phyloP scores from a whole-genome alignment of 2,113 vertebrate species.

The Lethenteron camtschaticum region DNA sequence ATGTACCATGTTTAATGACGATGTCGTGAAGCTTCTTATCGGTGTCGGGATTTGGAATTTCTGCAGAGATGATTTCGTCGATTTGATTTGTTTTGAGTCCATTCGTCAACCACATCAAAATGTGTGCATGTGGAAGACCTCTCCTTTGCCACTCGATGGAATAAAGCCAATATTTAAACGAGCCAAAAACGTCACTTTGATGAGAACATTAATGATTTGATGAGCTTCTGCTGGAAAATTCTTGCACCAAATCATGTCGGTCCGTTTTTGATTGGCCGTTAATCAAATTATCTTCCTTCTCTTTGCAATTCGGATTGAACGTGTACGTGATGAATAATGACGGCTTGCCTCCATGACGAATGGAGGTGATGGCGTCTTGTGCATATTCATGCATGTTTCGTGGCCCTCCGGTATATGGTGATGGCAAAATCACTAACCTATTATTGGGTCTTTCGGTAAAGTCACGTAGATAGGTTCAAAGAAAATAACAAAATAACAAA shows the following conservation, averaged over 20 bases:
- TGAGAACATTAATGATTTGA: background rate
- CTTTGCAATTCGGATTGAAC: background rate
- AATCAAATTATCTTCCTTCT: background rate
- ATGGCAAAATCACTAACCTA: background rate
- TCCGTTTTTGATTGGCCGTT: background rate
- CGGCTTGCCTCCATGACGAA: background rate
- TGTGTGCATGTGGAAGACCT: constrained; percentile 1
- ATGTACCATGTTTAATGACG: background rate
- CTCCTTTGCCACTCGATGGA: background rate
- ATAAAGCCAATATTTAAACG: background rate
- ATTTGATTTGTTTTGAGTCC: background rate
- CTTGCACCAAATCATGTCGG: background rate
- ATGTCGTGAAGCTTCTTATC: constrained; percentile 1
- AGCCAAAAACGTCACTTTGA: background rate
- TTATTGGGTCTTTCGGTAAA: no score
- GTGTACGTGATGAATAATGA: background rate
- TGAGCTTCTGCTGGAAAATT: background rate
- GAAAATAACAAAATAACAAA: no score
- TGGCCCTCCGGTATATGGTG: background rate
- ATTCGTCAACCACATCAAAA: background rate
- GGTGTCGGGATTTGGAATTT: background rate
- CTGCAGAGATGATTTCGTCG: background rate
- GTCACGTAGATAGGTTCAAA: no score
- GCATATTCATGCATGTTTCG: background rate
- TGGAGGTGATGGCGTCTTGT: background rate